Conservation (phyloP, 2,888 invertebrate species). For the Oligia latruncula region DNA sequence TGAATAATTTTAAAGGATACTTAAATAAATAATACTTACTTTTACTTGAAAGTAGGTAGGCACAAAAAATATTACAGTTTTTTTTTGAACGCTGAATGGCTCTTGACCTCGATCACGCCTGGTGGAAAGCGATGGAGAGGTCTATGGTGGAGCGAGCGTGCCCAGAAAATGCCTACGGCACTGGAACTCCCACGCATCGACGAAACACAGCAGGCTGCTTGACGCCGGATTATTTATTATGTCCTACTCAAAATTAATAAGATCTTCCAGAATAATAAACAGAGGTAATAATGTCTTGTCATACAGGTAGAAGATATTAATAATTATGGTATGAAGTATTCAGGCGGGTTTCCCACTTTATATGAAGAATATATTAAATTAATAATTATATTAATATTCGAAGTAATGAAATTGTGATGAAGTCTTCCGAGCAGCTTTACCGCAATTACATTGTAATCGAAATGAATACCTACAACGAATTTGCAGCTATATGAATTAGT, state of each 20-base stretch:
- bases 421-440: neutral
- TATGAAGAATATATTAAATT: neutral
- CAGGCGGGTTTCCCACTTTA: neutral
- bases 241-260: neutral
- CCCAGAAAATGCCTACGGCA: too few species aligned
- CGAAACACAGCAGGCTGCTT: too few species aligned
- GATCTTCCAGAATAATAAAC: neutral
- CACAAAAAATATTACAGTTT: neutral
- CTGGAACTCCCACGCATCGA: too few species aligned
- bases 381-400: too few species aligned
- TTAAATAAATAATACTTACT: too few species aligned
- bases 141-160: too few species aligned
- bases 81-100: too few species aligned
- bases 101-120: too few species aligned
- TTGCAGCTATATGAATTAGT: neutral
- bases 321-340: neutral
- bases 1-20: too few species aligned
- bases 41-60: neutral
- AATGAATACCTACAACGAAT: neutral
- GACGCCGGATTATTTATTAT: too few species aligned
- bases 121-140: too few species aligned
- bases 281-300: neutral
- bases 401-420: conserved; percentile 7
- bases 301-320: neutral
- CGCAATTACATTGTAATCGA: conserved; percentile 30